These are phyloP conservation scores for Stratiomys singularior DNA, from an alignment of 2,888 invertebrate species.

Conservation along the genomic window DNA sequence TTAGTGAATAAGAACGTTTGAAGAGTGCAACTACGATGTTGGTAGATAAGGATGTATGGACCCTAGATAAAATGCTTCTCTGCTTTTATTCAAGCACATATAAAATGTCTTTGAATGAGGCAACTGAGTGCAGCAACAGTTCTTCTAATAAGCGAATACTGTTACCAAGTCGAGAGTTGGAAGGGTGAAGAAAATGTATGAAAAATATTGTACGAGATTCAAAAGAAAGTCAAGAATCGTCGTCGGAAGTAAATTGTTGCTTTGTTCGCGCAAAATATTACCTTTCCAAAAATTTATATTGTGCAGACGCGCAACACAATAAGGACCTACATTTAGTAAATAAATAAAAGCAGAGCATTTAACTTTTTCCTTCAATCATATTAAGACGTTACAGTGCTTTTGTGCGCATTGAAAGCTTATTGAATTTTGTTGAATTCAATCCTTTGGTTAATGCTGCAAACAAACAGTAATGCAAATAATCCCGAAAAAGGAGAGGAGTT, in stretches of 20 bases:
- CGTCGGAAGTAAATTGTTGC: background rate
- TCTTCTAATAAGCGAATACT: background rate
- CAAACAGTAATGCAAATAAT: too few species aligned
- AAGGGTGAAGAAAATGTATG: background rate
- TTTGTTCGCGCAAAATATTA: background rate
- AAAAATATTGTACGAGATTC: background rate
- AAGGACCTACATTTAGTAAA: too few species aligned
- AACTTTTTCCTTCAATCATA: too few species aligned
- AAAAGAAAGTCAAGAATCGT: background rate
- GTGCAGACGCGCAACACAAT: too few species aligned
- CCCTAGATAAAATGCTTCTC: background rate
- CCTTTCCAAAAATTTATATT: too few species aligned
- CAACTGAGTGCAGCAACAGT: background rate
- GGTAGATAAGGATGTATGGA: background rate
- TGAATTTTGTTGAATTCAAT: too few species aligned
- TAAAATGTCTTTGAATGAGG: background rate
- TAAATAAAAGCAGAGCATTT: too few species aligned
- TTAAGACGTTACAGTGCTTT: too few species aligned
- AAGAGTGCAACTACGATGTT: background rate
- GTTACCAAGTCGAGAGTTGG: background rate
- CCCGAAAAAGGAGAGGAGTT: too few species aligned
- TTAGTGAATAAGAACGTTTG: slow-evolving; percentile 20
- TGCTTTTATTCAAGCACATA: background rate
- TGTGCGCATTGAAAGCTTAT: too few species aligned
- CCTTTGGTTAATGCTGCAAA: too few species aligned